A percentile compares a stretch with the other conserved stretches of the same genome.
These are phyloP conservation scores for Leptothorax acervorum DNA, from an alignment of 2,888 invertebrate genomes.

Conservation along the genomic window DNA sequence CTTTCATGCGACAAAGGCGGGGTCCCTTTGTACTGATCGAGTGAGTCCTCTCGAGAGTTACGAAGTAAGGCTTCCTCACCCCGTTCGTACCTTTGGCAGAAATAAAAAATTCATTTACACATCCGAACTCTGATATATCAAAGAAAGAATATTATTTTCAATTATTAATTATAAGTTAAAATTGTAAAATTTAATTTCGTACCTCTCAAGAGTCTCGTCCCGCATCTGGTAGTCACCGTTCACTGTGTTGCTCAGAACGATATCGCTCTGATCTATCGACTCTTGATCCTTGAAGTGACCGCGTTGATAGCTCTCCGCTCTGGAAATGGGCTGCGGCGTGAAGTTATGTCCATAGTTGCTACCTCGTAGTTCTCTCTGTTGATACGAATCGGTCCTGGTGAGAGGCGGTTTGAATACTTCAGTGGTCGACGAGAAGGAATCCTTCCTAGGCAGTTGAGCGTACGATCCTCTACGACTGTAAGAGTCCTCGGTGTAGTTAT, in stretches of 20 bases:
- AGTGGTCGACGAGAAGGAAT: constrained; percentile 80
- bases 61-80: constrained; percentile 82
- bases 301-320: constrained; percentile 83
- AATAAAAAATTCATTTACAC: constrained; percentile 5
- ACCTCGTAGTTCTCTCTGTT: constrained; percentile 75
- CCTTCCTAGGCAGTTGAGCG: constrained; percentile 75
- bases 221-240: constrained; percentile 83
- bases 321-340: constrained; percentile 81
- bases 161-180: not conserved
- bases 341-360: constrained; percentile 77
- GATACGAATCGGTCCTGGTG: constrained; percentile 80
- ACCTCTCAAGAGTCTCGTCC: constrained; percentile 84
- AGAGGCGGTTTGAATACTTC: constrained; percentile 78
- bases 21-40: constrained; percentile 86
- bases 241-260: constrained; percentile 78
- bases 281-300: constrained; percentile 86
- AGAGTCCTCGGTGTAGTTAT: constrained; percentile 80
- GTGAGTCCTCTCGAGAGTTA: constrained; percentile 85
- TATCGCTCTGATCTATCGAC: constrained; percentile 84
- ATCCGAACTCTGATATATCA: not conserved
- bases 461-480: constrained; percentile 76
- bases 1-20: constrained; percentile 81
- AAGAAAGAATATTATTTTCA: not conserved
- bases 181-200: constrained; percentile 11
- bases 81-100: constrained; percentile 80